Evolutionary conservation across 2,888 invertebrate species (phyloP).

Genomic region (Formica aserva): DNA sequence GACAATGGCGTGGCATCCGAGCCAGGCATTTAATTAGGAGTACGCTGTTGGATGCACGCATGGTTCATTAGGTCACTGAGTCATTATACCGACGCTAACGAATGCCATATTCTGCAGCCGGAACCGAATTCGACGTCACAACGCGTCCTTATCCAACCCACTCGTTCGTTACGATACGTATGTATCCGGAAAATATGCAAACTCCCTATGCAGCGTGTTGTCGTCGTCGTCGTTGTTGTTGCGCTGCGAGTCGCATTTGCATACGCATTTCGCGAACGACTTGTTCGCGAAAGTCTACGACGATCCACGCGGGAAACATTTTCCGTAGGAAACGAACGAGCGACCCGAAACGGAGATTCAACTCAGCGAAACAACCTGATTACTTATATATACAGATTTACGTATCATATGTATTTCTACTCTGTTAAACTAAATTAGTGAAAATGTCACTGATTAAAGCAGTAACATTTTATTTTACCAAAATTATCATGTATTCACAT

Average conservation of each 20-base stretch:
- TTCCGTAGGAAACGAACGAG: not conserved
- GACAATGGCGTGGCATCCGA: slow-evolving; percentile 25
- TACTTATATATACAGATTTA: slow-evolving; percentile 7
- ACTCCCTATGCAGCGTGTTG: slow-evolving; percentile 15
- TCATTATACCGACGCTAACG: slow-evolving; percentile 51
- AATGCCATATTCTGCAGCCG: slow-evolving; percentile 53
- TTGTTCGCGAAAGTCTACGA: slow-evolving; percentile 11
- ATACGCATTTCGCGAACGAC: slow-evolving; percentile 28
- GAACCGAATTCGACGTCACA: slow-evolving; percentile 49
- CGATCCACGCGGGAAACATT: slow-evolving; percentile 21
- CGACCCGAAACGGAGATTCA: not conserved
- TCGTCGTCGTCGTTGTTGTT: slow-evolving; percentile 9
- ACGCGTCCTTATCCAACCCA: slow-evolving; percentile 37
- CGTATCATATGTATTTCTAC: not conserved
- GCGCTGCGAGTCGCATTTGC: slow-evolving; percentile 29
- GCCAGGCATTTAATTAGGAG: slow-evolving; percentile 47
- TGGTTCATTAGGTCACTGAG: slow-evolving; percentile 58
- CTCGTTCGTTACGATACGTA: slow-evolving; percentile 15
- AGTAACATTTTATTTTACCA: not conserved
- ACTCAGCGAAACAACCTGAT: not conserved
- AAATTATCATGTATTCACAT: not conserved
- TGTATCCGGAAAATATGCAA: slow-evolving; percentile 49
- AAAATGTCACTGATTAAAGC: not conserved
- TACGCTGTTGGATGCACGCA: slow-evolving; percentile 48
- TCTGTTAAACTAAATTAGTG: not conserved